phyloP scores from a whole-genome alignment of 2,113 vertebrate species.

The Chloebia gouldiae region DNA sequence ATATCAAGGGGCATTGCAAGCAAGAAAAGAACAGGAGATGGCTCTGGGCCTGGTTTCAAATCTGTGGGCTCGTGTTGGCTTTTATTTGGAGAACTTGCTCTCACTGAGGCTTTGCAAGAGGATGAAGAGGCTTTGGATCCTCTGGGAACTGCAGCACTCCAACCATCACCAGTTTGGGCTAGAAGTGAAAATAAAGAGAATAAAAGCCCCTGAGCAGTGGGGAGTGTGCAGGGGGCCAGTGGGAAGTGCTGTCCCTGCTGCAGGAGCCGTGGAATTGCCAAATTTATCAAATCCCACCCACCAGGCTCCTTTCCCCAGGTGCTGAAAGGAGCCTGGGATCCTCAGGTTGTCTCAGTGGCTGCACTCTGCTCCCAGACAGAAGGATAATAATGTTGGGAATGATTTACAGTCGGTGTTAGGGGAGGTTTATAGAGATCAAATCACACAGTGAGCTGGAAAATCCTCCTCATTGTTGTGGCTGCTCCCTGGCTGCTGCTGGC shows the following conservation, averaged over 20 bases:
- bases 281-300: background rate
- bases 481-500: background rate
- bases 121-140: background rate
- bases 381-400: background rate
- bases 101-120: background rate
- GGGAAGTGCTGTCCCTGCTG: background rate
- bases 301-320: background rate
- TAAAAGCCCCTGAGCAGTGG: background rate
- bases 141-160: background rate
- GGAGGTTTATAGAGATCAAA: background rate
- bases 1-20: background rate
- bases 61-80: rapidly evolving
- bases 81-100: background rate
- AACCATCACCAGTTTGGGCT: background rate
- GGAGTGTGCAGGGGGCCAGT: background rate
- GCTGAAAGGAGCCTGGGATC: slow-evolving; percentile 21
- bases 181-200: background rate
- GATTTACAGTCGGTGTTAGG: background rate
- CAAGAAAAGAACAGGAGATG: background rate
- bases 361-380: slow-evolving; percentile 26
- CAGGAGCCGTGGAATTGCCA: background rate
- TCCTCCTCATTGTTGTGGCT: background rate
- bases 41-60: background rate
- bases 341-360: background rate
- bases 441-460: background rate